These are phyloP conservation scores for Electrophaes corylata DNA, from an alignment of 2,888 invertebrate genomes.

Conservation along the genomic window DNA sequence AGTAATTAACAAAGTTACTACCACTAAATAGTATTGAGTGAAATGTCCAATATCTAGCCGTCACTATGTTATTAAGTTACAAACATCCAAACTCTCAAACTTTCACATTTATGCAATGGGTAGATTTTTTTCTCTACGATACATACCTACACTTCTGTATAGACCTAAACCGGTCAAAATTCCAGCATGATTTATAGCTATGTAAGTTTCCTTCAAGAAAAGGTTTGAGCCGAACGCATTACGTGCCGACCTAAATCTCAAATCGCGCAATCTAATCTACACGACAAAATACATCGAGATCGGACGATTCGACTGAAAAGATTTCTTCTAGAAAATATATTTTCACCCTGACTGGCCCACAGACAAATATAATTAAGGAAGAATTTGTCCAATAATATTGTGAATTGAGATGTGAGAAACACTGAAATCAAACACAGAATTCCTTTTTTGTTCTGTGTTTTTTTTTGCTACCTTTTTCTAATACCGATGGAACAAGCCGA, in stretches of 20 bases:
- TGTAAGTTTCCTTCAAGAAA: constrained; percentile 29
- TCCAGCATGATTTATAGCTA: constrained; percentile 25
- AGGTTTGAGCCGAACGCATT: constrained; percentile 34
- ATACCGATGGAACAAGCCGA: no score
- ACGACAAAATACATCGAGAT: constrained; percentile 48
- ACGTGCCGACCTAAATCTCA: constrained; percentile 42
- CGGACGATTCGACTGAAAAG: constrained; percentile 42
- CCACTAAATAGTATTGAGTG: no score
- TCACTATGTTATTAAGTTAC: no score
- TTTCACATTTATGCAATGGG: no score
- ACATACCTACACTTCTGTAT: constrained; percentile 10
- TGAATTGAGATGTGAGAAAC: constrained; percentile 22
- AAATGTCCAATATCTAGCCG: no score
- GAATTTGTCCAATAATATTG: constrained; percentile 53
- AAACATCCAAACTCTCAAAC: no score
- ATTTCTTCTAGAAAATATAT: constrained; percentile 51
- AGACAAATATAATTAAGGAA: constrained; percentile 59
- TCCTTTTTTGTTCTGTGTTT: constrained; percentile 9
- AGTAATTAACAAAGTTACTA: no score
- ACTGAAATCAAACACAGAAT: constrained; percentile 1
- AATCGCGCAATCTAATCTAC: constrained; percentile 47
- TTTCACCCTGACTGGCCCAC: constrained; percentile 46
- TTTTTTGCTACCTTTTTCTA: no score
- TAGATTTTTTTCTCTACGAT: constrained; percentile 1
- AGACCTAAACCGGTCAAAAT: constrained; percentile 16